These are phyloP conservation scores for Oophaga sylvatica DNA, from an alignment of 2,797 vertebrate genomes.

Conservation along the genomic window DNA sequence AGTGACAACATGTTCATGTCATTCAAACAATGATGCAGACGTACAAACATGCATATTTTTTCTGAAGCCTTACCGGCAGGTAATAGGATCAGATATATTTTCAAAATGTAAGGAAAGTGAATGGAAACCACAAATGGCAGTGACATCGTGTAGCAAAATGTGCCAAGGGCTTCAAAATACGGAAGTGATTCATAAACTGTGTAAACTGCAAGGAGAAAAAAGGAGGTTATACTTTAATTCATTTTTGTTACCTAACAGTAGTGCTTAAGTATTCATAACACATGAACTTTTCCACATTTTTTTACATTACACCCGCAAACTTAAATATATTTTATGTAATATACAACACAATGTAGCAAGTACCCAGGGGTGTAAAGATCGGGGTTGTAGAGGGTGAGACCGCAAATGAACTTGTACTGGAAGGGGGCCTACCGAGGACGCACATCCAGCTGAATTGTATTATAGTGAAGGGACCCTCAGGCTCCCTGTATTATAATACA, in stretches of 20 bases:
- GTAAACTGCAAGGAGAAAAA: slow-evolving; percentile 74
- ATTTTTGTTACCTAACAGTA: not conserved
- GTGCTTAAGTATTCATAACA: not conserved
- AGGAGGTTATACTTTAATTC: not conserved
- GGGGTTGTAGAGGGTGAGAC: no score
- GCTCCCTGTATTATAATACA: no score
- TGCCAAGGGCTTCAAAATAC: slow-evolving; percentile 75
- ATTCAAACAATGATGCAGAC: slow-evolving; percentile 30
- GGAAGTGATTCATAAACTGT: slow-evolving; percentile 81
- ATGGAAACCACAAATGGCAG: slow-evolving; percentile 69
- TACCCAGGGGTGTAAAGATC: no score
- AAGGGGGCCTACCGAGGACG: no score
- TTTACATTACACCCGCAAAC: no score
- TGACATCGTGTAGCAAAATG: slow-evolving; percentile 71
- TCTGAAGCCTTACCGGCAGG: slow-evolving; percentile 78
- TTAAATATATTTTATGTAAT: no score
- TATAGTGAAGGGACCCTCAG: no score
- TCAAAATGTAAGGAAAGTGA: slow-evolving; percentile 76
- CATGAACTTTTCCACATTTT: no score
- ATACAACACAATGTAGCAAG: no score
- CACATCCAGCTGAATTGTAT: no score
- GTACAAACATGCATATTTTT: not conserved
- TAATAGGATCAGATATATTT: slow-evolving; percentile 80
- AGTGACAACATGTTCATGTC: slow-evolving; percentile 61
- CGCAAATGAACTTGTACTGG: no score